Percentiles rank a stretch among this genome's conserved stretches.
These are phyloP conservation scores for Gila orcuttii DNA, from an alignment of 2,113 vertebrate species.

Conservation along the genomic window DNA sequence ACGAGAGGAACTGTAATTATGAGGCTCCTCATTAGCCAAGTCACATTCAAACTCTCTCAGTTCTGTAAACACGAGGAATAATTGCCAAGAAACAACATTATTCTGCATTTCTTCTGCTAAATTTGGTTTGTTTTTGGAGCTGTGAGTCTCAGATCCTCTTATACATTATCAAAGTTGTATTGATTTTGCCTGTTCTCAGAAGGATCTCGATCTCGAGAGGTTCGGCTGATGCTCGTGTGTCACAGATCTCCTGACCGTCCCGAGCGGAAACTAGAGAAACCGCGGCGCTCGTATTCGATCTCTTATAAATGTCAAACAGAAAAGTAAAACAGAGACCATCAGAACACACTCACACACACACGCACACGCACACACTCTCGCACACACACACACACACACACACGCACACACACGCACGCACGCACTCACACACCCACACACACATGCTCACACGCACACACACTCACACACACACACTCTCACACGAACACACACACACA, in stretches of 20 bases:
- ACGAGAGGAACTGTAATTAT: background rate
- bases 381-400: no score
- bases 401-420: no score
- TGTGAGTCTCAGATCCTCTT: background rate
- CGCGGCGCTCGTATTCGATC: no score
- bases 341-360: no score
- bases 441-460: background rate
- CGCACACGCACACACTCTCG: no score
- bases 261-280: no score
- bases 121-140: slow-evolving; percentile 9
- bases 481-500: no score
- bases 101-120: background rate
- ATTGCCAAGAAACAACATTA: background rate
- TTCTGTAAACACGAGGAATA: slow-evolving; percentile 26
- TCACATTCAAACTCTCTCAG: background rate
- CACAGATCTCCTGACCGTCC: no score
- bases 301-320: no score
- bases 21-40: slow-evolving; percentile 1
- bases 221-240: no score
- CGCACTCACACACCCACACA: background rate
- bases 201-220: no score
- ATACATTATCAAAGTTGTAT: background rate
- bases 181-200: background rate
- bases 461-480: fast-evolving
- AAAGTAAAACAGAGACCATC: no score